Percentiles rank a stretch among this genome's conserved stretches.
These are phyloP conservation scores for Sarotherodon lohbergeri DNA, from an alignment of 2,113 vertebrate species.

Conservation along the genomic window DNA sequence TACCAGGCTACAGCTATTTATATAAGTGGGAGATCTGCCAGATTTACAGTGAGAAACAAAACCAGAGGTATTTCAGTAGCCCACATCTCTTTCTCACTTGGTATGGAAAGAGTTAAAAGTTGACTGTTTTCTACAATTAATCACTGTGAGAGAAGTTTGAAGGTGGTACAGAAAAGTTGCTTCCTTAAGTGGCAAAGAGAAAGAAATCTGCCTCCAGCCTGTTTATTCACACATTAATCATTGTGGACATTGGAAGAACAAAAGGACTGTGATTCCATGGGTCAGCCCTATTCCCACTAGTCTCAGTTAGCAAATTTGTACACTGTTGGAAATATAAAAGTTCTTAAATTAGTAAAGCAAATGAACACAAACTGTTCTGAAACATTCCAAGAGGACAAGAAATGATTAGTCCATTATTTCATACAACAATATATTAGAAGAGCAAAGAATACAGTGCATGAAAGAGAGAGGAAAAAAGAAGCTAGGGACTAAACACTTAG, in stretches of 20 bases:
- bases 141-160: background rate
- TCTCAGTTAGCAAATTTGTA: background rate
- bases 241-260: background rate
- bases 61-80: background rate
- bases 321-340: background rate
- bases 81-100: background rate
- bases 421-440: background rate
- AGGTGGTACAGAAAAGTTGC: background rate
- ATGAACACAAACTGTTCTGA: background rate
- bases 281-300: background rate
- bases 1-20: conserved; percentile 4
- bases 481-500: background rate
- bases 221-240: conserved; percentile 21
- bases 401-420: background rate
- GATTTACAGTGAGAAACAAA: background rate
- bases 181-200: conserved; percentile 16
- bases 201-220: background rate
- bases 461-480: background rate
- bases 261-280: background rate
- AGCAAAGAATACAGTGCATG: background rate
- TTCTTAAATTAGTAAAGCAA: background rate
- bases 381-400: background rate
- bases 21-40: background rate
- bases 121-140: background rate
- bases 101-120: background rate